phyloP scores from a whole-genome alignment of 2,797 vertebrate species.

The Sebastes jordani region DNA sequence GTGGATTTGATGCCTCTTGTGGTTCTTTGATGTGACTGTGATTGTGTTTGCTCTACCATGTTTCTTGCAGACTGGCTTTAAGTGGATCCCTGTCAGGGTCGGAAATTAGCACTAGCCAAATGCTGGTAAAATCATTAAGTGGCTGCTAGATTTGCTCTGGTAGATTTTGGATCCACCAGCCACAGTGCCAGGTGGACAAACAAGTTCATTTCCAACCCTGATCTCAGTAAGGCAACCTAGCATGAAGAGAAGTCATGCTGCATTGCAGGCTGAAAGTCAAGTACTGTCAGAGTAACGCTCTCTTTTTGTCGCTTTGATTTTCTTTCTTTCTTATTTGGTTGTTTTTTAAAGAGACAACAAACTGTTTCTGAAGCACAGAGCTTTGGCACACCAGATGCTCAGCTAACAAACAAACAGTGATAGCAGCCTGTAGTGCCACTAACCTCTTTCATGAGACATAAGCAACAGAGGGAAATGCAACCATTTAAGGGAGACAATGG shows the following conservation, averaged over 20 bases:
- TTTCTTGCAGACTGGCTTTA: constrained; percentile 20
- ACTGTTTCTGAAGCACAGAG: constrained; percentile 30
- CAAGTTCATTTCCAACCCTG: too few relatives aligned
- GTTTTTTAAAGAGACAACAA: constrained; percentile 15
- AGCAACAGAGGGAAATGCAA: constrained; percentile 45
- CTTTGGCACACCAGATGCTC: constrained; percentile 60
- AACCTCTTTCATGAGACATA: constrained; percentile 38
- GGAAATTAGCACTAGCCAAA: too few relatives aligned
- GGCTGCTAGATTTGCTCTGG: too few relatives aligned
- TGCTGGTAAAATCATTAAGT: too few relatives aligned
- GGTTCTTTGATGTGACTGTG: background rate
- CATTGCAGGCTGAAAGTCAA: constrained; percentile 5
- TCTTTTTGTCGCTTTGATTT: background rate
- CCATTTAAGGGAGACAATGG: constrained; percentile 20
- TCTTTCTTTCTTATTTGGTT: background rate
- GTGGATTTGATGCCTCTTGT: constrained; percentile 2
- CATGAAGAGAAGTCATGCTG: constrained; percentile 20
- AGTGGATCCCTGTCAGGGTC: background rate
- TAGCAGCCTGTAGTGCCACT: constrained; percentile 24
- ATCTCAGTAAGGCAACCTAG: background rate
- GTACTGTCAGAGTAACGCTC: background rate
- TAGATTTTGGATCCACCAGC: too few relatives aligned
- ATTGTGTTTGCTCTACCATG: background rate
- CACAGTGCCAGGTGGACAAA: too few relatives aligned
- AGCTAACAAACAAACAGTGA: constrained; percentile 18